Base-by-base conservation (phyloP, 2,888 invertebrate genomes). In the Epinotia bilunana region DNA sequence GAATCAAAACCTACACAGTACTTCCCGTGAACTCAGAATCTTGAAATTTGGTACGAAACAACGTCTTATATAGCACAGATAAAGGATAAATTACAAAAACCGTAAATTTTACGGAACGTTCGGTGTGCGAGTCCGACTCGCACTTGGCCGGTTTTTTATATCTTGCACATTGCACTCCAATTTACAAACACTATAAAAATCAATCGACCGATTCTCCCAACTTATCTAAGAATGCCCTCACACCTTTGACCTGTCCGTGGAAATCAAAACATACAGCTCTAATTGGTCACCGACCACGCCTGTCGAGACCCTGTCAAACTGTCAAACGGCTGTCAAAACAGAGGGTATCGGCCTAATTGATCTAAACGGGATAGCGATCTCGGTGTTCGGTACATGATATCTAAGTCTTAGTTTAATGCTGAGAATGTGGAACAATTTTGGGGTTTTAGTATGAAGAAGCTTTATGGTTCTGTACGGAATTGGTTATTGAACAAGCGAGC, bases 281-380 rank as follows among this genome's bases (percentile, higher is more conserved):
- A 69, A 69, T 69, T 71, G 70, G 62, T 62, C 33, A 61, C 49
- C 58, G 70, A 39, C 18, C 20, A 67, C 61, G 70, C 68, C 61
- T 71, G 61, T 71, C 70, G 49, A 43, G 70, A 71, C 20, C 60
- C 70, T 61, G 70, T 71, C 70, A 62, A 61, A 53, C 60, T 62
- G 70, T 62, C 70, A 71, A 63, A 63, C 53, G 61, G 13, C 70
- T 71, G 70, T 71, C 70, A 71, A 71, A 71, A 71, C 49, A 71
- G 61, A 53, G 53, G 49, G 11, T 71, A 71, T 71, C 70, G 20
- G 13, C 23, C 70, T 71, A 71, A 71, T 71, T 71, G 70, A 71
- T 71, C 70, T 71, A 63, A 63, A 70, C 49, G n/a, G 18, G 53
- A 28, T 33, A 46, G 61, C 33, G 61, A 61, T 61, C 61, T 61